Evolutionary conservation across 2,113 vertebrate species (phyloP).

Genomic region (Cavia porcellus): DNA sequence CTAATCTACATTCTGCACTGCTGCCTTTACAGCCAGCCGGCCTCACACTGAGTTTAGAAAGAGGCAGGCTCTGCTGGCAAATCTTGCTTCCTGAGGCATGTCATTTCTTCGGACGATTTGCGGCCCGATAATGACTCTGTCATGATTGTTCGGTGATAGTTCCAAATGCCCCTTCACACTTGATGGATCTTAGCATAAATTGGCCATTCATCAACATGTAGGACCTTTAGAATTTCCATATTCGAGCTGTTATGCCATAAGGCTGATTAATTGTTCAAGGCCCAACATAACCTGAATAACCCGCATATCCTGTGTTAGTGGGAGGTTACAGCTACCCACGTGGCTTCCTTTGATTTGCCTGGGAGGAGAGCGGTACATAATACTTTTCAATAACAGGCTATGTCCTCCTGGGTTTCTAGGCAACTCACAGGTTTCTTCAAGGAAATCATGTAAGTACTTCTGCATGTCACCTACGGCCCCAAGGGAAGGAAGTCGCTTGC

Average conservation of each 20-base stretch:
- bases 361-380: constrained; percentile 49
- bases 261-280: constrained; percentile 67
- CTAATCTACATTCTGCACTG: constrained; percentile 77
- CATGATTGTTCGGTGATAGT: constrained; percentile 73
- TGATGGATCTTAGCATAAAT: constrained; percentile 70
- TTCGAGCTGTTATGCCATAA: constrained; percentile 65
- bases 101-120: constrained; percentile 77
- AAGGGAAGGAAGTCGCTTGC: constrained; percentile 37
- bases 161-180: constrained; percentile 73
- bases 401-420: not conserved
- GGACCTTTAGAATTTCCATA: constrained; percentile 61
- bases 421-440: constrained; percentile 54
- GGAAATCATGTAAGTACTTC: not conserved
- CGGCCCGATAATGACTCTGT: constrained; percentile 9
- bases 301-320: constrained; percentile 39
- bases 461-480: not conserved
- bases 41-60: constrained; percentile 62
- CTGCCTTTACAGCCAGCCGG: constrained; percentile 72
- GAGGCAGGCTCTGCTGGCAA: constrained; percentile 63
- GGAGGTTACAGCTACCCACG: constrained; percentile 22
- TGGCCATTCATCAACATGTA: constrained; percentile 34
- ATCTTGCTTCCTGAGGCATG: constrained; percentile 64
- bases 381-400: not conserved
- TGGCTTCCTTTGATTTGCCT: constrained; percentile 40
- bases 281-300: constrained; percentile 64